These are phyloP conservation scores for Plectropomus leopardus DNA, from an alignment of 2,113 vertebrate genomes.

Conservation along the genomic window DNA sequence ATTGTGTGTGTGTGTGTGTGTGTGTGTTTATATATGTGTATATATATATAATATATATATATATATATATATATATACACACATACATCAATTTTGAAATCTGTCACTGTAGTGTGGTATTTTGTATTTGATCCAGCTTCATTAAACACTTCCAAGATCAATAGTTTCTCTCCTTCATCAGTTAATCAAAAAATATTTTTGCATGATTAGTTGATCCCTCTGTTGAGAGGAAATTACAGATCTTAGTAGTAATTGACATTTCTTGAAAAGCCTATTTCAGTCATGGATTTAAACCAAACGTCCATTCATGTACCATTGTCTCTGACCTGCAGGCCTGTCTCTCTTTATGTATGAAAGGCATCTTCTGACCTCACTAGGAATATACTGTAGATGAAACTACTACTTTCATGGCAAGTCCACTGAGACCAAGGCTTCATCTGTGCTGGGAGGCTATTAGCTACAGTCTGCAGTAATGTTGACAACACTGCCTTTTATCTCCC, in stretches of 20 bases:
- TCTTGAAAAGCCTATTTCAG: background rate
- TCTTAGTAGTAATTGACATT: conserved; percentile 4
- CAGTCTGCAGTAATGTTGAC: conserved; percentile 32
- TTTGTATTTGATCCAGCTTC: background rate
- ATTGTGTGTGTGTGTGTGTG: too few relatives aligned
- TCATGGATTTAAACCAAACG: conserved; percentile 4
- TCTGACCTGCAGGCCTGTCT: background rate
- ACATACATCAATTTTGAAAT: background rate
- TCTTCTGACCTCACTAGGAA: background rate
- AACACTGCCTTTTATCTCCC: conserved; percentile 48
- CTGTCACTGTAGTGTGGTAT: background rate
- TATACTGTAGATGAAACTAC: conserved; percentile 9
- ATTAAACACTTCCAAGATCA: background rate
- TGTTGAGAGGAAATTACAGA: background rate
- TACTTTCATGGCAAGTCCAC: conserved; percentile 23
- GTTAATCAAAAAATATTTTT: conserved; percentile 7
- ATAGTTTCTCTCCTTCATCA: background rate
- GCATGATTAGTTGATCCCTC: background rate
- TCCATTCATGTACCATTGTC: background rate
- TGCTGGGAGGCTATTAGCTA: conserved; percentile 27
- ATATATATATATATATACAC: too few relatives aligned
- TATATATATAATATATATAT: too few relatives aligned
- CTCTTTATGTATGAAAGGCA: conserved; percentile 9
- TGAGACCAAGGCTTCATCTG: conserved; percentile 27
- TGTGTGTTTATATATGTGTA: too few relatives aligned